These are phyloP conservation scores for Pterophyllum scalare DNA, from an alignment of 2,113 vertebrate genomes.

Conservation along the genomic window DNA sequence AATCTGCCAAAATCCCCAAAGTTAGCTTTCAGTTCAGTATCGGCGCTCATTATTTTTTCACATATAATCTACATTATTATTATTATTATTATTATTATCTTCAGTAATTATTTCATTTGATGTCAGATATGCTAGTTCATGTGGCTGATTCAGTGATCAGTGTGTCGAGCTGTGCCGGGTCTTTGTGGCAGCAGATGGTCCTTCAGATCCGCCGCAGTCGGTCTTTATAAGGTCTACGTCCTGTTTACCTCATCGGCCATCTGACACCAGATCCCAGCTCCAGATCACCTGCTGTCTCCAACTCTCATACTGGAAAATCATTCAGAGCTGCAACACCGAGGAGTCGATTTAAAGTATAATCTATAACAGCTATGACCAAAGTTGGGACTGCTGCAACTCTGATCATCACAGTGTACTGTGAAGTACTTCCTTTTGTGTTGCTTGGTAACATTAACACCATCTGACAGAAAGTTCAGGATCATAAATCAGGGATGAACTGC, in stretches of 20 bases:
- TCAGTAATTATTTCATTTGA: background rate
- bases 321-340: background rate
- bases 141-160: background rate
- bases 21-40: background rate
- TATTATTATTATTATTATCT: rapidly evolving
- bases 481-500: too few species aligned
- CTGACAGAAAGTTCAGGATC: too few species aligned
- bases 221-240: constrained; percentile 11
- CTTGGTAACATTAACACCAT: too few species aligned
- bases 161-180: background rate
- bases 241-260: constrained; percentile 47
- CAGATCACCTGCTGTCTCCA: constrained; percentile 18
- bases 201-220: background rate
- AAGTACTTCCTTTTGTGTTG: too few species aligned
- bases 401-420: background rate
- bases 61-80: rapidly evolving
- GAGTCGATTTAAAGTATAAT: background rate
- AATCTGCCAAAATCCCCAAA: rapidly evolving
- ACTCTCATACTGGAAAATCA: background rate
- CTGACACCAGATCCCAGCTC: constrained; percentile 24
- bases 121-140: rapidly evolving
- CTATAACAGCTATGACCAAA: background rate
- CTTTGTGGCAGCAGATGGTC: constrained; percentile 33
- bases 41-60: background rate
- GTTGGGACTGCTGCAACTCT: background rate